Conservation (phyloP, 2,888 invertebrate species). For the Ennomos quercinarius region DNA sequence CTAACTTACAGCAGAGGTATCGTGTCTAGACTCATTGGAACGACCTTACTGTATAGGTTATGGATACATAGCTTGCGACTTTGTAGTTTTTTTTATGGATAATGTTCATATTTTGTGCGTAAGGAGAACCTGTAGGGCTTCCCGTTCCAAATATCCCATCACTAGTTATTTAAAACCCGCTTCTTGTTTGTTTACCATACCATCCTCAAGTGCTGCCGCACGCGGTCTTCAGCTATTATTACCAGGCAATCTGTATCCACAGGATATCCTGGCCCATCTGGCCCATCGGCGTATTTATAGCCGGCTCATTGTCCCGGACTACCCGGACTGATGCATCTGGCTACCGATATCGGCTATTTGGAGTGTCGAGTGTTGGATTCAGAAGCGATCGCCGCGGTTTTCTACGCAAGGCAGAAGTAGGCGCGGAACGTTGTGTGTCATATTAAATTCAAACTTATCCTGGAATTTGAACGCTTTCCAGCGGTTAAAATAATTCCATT, state of each 20-base stretch:
- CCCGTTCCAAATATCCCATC: no score
- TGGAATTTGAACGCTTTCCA: no score
- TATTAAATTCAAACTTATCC: no score
- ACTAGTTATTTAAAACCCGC: not conserved
- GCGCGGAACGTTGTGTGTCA: no score
- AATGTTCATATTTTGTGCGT: no score
- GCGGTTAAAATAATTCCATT: no score
- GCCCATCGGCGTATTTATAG: slow-evolving; percentile 59
- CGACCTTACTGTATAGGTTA: no score
- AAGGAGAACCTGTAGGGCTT: not conserved
- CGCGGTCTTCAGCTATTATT: slow-evolving; percentile 72
- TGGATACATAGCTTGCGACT: no score
- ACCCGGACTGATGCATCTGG: slow-evolving; percentile 31
- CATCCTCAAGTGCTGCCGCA: slow-evolving; percentile 38
- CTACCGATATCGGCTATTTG: slow-evolving; percentile 21
- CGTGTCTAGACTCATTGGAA: no score
- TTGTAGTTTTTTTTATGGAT: no score
- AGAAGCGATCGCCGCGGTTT: slow-evolving; percentile 8
- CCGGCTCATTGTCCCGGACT: slow-evolving; percentile 50
- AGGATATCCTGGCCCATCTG: slow-evolving; percentile 84
- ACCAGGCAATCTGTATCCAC: slow-evolving; percentile 74
- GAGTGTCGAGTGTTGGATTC: slow-evolving; percentile 5
- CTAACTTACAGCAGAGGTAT: no score
- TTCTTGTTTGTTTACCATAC: slow-evolving; percentile 27
- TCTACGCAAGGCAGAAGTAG: no score